Evolutionary conservation across 2,888 invertebrate species (phyloP).

Genomic region (Pollenia angustigena): DNA sequence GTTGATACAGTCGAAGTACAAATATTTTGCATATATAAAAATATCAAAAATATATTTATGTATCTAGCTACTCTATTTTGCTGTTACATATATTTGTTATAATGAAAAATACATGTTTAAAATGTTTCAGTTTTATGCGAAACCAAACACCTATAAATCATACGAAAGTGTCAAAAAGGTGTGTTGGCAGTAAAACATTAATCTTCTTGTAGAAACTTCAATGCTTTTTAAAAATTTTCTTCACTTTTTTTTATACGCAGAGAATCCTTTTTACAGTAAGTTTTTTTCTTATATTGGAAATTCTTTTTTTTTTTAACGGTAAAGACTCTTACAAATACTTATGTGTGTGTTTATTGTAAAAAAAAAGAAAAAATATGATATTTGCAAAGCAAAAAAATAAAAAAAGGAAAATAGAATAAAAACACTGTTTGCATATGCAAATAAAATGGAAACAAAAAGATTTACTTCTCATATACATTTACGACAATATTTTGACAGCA

Average conservation of each 20-base stretch:
- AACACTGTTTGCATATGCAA: conserved; percentile 19
- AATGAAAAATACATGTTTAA: conserved; percentile 52
- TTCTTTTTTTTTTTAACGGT: no score
- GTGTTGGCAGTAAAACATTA: conserved; percentile 67
- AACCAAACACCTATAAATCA: conserved; percentile 69
- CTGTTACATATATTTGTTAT: conserved; percentile 1
- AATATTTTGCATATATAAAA: no score
- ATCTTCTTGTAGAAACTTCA: conserved; percentile 59
- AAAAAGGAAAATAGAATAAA: conserved; percentile 4
- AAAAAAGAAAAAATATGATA: not conserved
- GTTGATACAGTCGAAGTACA: no score
- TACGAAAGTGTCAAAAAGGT: conserved; percentile 70
- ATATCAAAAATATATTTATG: not conserved
- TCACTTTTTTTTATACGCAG: conserved; percentile 2
- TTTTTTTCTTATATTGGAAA: no score
- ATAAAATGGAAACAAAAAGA: conserved; percentile 30
- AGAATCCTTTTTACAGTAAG: not conserved
- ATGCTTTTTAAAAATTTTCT: conserved; percentile 24
- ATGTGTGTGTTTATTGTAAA: not conserved
- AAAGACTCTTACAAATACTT: no score
- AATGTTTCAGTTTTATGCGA: conserved; percentile 31
- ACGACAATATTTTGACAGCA: conserved; percentile 51
- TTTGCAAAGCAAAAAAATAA: not conserved
- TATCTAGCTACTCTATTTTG: not conserved
- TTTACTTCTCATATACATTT: not conserved